phyloP scores from a whole-genome alignment of 1,140 invertebrate genomes.

The Eueides isabella region DNA sequence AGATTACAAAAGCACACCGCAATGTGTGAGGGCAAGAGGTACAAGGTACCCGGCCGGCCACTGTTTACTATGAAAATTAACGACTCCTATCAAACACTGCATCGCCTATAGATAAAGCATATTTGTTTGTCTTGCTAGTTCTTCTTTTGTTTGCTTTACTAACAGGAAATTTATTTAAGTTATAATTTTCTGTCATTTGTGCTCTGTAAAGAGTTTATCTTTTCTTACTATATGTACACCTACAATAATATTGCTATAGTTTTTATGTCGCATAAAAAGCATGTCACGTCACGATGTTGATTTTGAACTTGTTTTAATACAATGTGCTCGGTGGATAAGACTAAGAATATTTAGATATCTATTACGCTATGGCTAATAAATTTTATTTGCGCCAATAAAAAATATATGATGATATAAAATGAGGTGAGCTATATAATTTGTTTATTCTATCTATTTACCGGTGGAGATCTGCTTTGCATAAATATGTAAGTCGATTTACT shows the following conservation, averaged over 20 bases:
- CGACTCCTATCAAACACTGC: conserved; percentile 72
- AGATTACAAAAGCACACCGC: conserved; percentile 42
- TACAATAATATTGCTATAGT: conserved; percentile 41
- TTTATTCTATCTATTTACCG: background rate
- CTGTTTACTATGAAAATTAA: conserved; percentile 65
- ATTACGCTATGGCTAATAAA: background rate
- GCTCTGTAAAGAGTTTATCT: conserved; percentile 71
- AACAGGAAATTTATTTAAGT: conserved; percentile 81
- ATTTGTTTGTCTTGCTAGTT: conserved; percentile 69
- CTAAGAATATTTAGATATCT: background rate
- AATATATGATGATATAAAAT: background rate
- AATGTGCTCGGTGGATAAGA: background rate
- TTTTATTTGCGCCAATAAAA: background rate
- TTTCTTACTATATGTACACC: conserved; percentile 52
- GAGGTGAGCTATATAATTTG: background rate
- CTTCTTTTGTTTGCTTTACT: conserved; percentile 65
- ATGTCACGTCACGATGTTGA: conserved; percentile 55
- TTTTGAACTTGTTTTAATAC: conserved; percentile 39
- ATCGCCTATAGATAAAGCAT: conserved; percentile 70
- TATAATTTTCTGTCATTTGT: conserved; percentile 79
- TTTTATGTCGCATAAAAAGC: conserved; percentile 46
- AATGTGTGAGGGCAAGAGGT: conserved; percentile 43
- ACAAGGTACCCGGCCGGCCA: conserved; percentile 45
- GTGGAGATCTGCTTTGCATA: background rate
- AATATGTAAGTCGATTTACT: background rate